Percentiles rank a stretch among this genome's conserved stretches.
phyloP scores from a whole-genome alignment of 2,888 invertebrate species.

The Drosophila meridiana region DNA sequence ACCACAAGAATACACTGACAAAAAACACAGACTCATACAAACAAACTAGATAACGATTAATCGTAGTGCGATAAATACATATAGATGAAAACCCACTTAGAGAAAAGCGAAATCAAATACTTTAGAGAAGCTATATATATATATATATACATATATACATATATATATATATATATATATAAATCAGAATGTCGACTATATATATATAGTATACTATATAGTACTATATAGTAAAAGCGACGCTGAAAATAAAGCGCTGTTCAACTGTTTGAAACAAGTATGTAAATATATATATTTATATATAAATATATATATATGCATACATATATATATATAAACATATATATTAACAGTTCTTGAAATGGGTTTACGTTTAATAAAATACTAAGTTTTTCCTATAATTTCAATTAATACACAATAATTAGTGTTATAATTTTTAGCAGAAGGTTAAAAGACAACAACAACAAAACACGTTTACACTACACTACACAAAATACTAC shows the following conservation, averaged over 20 bases:
- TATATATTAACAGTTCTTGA: conserved; percentile 34
- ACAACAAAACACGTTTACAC: conserved; percentile 45
- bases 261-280: conserved; percentile 60
- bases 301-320: conserved; percentile 25
- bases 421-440: conserved; percentile 45
- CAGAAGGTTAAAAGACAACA: conserved; percentile 72
- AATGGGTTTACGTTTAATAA: conserved; percentile 72
- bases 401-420: conserved; percentile 46
- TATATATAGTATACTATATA: conserved; percentile 24
- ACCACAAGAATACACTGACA: conserved; percentile 53
- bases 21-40: conserved; percentile 36
- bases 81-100: conserved; percentile 58
- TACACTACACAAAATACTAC: conserved; percentile 45
- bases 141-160: conserved; percentile 38
- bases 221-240: conserved; percentile 30
- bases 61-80: conserved; percentile 50
- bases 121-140: conserved; percentile 33
- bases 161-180: conserved; percentile 37
- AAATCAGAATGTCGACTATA: conserved; percentile 8
- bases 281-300: conserved; percentile 39
- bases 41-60: conserved; percentile 46
- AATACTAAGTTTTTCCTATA: conserved; percentile 64
- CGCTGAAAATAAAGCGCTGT: conserved; percentile 62
- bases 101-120: conserved; percentile 41
- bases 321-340: conserved; percentile 21